Base-by-base conservation (phyloP, 2,797 vertebrate genomes). In the Tarsius wallacei region DNA sequence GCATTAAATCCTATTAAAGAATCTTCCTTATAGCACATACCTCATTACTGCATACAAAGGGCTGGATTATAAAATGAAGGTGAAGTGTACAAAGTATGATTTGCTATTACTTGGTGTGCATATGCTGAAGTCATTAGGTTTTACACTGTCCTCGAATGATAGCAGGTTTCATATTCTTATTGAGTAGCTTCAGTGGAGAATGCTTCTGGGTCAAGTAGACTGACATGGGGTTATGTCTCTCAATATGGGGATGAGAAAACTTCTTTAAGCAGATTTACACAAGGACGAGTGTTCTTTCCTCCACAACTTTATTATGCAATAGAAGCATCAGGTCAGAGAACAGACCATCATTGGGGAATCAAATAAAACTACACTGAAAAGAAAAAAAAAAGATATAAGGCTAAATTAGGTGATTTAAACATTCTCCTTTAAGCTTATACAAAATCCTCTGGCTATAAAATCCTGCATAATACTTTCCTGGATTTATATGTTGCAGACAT, bases 1-100 rank as follows among this genome's bases (percentile, higher is more conserved):
- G 99, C 99, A 99, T 99, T 99, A 99, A 99, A 99, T 99, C 99
- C 99, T 99, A 99, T 99, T 99, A 99, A 99, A 99, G 99, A 99
- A 98, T 99, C 98, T 99, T 99, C 98, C 99, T 99, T 99, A 99
- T 98, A 99, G 98, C 98, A 98, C 98, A 99, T 99, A 99, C 99
- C 99, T 99, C 99, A 99, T 99, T 99, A 99, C 99, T 97, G 98
- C 99, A 99, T 99, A 99, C 99, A 99, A 99, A 99, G 98, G 98
- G 97, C 98, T 97, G 98, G 99, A 99, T 99, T 99, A 99, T 98
- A 98, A 98, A 99, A 99, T 98, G 99, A 99, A 99, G 99, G 99
- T 99, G 99, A 99, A 99, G 98, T 98, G 98, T 98, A 99, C 99
- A 98, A 96, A 99, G 98, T 99, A 97, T 98, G 98, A 98, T 99